These are phyloP conservation scores for Tragelaphus buxtoni DNA, from an alignment of 2,113 vertebrate genomes.

Conservation along the genomic window DNA sequence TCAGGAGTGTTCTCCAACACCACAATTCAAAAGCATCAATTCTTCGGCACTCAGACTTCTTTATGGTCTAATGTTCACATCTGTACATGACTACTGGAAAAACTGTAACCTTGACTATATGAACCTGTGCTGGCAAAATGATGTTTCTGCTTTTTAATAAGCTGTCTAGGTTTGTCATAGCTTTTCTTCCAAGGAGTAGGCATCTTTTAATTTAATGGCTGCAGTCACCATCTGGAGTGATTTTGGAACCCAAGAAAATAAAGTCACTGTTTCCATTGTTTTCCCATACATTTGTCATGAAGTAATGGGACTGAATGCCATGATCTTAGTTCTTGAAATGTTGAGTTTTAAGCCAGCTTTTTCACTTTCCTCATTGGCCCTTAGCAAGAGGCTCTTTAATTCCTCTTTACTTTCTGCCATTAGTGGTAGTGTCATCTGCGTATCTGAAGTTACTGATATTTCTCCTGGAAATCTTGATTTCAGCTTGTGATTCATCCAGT, in stretches of 20 bases:
- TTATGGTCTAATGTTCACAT: not conserved
- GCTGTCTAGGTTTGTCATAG: not conserved
- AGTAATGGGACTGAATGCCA: not conserved
- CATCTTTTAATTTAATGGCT: not conserved
- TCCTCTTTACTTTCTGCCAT: not conserved
- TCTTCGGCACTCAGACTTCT: not conserved
- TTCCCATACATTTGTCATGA: not conserved
- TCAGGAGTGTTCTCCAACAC: not conserved
- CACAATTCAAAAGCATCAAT: not conserved
- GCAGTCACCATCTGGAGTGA: not conserved
- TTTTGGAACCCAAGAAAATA: not conserved
- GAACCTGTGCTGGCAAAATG: not conserved
- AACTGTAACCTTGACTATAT: not conserved
- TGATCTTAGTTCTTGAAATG: not conserved
- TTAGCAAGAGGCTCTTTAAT: not conserved
- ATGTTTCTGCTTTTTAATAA: not conserved
- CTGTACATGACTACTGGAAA: not conserved
- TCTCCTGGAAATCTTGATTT: not conserved
- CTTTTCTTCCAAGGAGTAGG: not conserved
- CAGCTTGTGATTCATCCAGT: not conserved
- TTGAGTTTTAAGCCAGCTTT: not conserved
- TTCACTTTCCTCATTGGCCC: not conserved
- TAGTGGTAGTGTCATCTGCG: not conserved
- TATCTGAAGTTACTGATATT: not conserved
- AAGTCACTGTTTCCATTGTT: not conserved